Evolutionary conservation across 2,888 invertebrate genomes (phyloP), one percentile per base, ranked within the genome.

Genomic region (Tenodera sinensis): DNA sequence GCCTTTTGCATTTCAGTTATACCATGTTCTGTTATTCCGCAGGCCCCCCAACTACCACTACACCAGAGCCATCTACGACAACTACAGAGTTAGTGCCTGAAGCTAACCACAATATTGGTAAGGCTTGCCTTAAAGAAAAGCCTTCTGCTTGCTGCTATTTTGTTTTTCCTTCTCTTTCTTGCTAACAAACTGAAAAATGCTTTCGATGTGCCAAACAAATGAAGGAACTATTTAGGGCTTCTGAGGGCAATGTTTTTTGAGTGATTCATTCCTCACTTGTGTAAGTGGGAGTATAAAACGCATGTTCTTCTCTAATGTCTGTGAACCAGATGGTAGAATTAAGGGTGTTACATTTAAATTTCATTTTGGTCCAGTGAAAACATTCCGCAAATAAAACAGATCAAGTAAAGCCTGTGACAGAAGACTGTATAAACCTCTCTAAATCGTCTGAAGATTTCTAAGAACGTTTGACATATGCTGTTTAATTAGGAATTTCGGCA

Each of bases 31-130:
- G 85, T 89, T 89, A 82, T 89, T 90, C 89, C 88, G 81, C 90
- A 90, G 90, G 90, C 90, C 90, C 90, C 85, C 90, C 87, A 28
- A 88, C 88, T 84, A 87, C 90, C 87, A 89, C 88, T 83, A 88
- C 89, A 85, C 81, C 84, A 87, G 90, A 84, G 89, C 90, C 89
- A 81, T 83, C 87, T 25, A 87, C 89, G 87, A 89, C 87, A 20
- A 81, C 28, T 42, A 84, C 85, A 88, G 88, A 88, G 54, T 71
- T 71, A 71, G 54, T 71, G 54, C 54, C 54, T 71, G 54, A 71
- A 84, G 54, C 54, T 71, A 71, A 71, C 54, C 54, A 20, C 54
- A 71, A 14, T 71, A 71, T 71, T 71, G 54, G 54, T 71, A 71
- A 71, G 54, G 54, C 54, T 71, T 71, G 54, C 54, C 54, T 71